Percentiles rank a stretch among this genome's conserved stretches.
Conservation (phyloP, 2,797 vertebrate genomes). For the Tokudaia muenninki region DNA sequence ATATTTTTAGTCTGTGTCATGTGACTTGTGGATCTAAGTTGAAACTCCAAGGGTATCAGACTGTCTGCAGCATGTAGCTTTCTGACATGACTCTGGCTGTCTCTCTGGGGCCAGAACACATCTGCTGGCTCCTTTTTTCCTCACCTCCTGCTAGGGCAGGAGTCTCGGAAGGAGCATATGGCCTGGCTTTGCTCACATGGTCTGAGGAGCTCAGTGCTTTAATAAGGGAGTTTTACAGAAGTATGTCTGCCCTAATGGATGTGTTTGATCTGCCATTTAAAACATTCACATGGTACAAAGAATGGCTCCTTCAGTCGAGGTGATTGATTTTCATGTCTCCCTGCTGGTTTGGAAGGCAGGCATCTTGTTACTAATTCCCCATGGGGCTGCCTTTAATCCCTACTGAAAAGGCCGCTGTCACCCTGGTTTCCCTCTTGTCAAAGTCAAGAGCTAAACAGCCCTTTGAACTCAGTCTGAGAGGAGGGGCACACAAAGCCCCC, state of each 20-base stretch:
- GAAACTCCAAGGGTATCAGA: neutral
- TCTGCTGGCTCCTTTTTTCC: neutral
- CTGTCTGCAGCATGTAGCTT: neutral
- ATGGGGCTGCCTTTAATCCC: neutral
- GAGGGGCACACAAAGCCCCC: neutral
- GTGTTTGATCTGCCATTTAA: constrained; percentile 57
- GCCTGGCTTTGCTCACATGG: neutral
- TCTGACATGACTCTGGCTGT: neutral
- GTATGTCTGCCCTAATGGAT: neutral
- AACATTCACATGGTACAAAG: neutral
- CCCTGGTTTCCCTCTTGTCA: neutral
- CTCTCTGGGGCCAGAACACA: neutral
- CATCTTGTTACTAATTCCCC: neutral
- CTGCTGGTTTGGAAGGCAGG: neutral
- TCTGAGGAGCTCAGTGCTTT: constrained; percentile 6
- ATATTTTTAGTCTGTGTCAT: neutral
- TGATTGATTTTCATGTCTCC: constrained; percentile 6
- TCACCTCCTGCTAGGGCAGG: neutral
- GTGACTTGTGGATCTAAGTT: neutral
- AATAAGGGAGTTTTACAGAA: neutral
- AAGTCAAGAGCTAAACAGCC: neutral
- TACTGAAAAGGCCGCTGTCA: constrained; percentile 38
- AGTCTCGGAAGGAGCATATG: neutral
- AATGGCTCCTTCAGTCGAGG: neutral
- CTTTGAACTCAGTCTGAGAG: neutral